A percentile compares a stretch with the other conserved stretches of the same genome.
Conservation (phyloP, 2,113 vertebrate species). For the Rhea americana region DNA sequence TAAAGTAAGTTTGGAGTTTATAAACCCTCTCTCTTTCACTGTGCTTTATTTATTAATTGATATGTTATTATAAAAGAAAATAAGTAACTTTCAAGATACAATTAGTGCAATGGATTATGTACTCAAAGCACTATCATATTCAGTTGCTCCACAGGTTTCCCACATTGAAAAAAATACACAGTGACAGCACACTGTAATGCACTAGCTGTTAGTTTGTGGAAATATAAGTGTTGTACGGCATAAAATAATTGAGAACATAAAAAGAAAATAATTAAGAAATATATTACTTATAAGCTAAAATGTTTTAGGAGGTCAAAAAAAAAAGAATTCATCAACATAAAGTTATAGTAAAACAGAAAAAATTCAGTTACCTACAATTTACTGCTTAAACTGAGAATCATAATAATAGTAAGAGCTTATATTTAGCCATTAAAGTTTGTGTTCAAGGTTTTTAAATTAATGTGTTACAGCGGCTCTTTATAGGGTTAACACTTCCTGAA, state of each 20-base stretch:
- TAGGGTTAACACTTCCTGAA: background rate
- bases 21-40: background rate
- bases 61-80: background rate
- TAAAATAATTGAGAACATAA: background rate
- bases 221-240: background rate
- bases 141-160: background rate
- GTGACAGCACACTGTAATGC: background rate
- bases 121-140: background rate
- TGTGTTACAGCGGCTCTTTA: background rate
- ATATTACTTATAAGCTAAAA: background rate
- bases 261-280: background rate
- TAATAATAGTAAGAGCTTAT: background rate
- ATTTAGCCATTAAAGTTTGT: background rate
- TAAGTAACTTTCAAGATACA: background rate
- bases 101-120: background rate
- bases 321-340: background rate
- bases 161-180: background rate
- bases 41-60: background rate
- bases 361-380: background rate
- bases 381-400: background rate
- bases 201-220: background rate
- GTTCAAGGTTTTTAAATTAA: constrained; percentile 20
- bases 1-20: background rate
- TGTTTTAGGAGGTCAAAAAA: background rate
- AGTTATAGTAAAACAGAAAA: background rate